Evolutionary conservation across 2,113 vertebrate species (phyloP).

Genomic region (Dicerorhinus sumatrensis): DNA sequence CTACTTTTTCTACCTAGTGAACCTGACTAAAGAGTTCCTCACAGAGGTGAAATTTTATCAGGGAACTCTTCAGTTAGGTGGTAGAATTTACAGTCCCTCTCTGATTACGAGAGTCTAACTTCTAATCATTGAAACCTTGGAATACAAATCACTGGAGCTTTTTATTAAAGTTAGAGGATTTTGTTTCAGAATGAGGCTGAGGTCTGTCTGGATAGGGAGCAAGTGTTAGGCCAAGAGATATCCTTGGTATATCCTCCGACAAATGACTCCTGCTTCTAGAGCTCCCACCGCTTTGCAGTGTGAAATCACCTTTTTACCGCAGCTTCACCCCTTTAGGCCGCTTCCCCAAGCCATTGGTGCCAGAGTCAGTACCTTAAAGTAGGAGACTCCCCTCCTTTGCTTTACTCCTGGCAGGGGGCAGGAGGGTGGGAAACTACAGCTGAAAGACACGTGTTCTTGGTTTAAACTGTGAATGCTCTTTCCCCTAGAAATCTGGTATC

Average conservation of each 20-base stretch:
- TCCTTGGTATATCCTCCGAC: neutral
- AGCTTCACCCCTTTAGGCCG: neutral
- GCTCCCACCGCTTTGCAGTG: neutral
- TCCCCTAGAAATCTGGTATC: neutral
- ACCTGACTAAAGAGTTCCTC: neutral
- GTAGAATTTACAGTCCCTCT: neutral
- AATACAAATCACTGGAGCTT: neutral
- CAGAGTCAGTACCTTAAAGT: neutral
- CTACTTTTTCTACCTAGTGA: conserved; percentile 8
- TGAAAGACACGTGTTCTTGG: neutral
- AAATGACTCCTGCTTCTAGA: neutral
- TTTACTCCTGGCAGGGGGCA: neutral
- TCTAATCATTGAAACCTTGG: neutral
- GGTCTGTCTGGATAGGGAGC: neutral
- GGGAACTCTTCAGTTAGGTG: neutral
- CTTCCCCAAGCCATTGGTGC: neutral
- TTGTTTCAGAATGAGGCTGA: conserved; percentile 30
- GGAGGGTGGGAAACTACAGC: neutral
- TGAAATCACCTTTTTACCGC: neutral
- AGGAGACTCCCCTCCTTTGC: neutral
- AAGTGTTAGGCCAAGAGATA: neutral
- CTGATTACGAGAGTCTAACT: neutral
- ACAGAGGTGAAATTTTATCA: neutral
- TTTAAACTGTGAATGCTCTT: neutral
- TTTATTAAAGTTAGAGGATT: neutral